A percentile compares a stretch with the other conserved stretches of the same genome.
Evolutionary conservation across 2,888 invertebrate species (phyloP).

Genomic region (Villa cingulata): DNA sequence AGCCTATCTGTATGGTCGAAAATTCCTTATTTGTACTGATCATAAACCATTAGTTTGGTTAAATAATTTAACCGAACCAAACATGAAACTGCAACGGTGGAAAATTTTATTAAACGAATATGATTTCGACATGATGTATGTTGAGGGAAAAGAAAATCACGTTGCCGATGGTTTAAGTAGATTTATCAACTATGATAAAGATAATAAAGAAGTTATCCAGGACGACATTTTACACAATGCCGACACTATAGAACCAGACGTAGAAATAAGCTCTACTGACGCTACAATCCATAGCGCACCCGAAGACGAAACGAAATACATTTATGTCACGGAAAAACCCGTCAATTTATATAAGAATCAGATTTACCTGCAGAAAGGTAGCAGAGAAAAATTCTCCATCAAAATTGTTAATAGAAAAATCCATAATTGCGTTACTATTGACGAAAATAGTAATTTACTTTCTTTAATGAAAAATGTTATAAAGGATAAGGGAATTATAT

Average conservation of each 20-base stretch:
- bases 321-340: constrained; percentile 1
- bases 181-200: not conserved
- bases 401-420: constrained; percentile 3
- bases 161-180: not conserved
- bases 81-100: too few relatives aligned
- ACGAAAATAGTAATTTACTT: constrained; percentile 6
- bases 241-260: not conserved
- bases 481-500: constrained; percentile 11
- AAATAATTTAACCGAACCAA: too few relatives aligned
- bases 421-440: not conserved
- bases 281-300: constrained; percentile 1
- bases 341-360: constrained; percentile 1
- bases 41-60: too few relatives aligned
- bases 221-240: not conserved
- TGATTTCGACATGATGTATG: too few relatives aligned
- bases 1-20: too few relatives aligned
- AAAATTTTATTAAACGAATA: too few relatives aligned
- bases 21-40: too few relatives aligned
- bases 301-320: constrained; percentile 2
- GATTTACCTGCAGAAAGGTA: constrained; percentile 1
- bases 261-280: not conserved
- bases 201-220: not conserved
- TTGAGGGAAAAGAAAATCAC: too few relatives aligned
- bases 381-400: not conserved
- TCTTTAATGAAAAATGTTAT: constrained; percentile 9